Evolutionary conservation across 2,797 vertebrate species (phyloP), one percentile per base, ranked within the genome.

Genomic region (Yasuhikotakia modesta): DNA sequence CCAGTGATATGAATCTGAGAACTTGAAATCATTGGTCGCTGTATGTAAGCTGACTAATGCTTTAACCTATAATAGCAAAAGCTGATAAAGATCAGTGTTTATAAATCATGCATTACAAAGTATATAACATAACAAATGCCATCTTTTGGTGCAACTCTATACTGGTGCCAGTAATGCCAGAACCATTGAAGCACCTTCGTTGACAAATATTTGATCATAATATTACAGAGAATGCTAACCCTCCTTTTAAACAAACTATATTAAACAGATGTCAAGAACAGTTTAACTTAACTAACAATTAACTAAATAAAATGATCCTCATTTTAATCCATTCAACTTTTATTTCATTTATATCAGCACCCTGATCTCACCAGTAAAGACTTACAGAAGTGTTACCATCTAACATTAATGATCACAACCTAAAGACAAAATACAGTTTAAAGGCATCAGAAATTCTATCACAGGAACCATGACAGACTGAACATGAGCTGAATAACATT

Each of bases 1-100:
- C 90, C 91, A 91, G 81, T 57, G 46, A 82, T 82, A 73, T 90
- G 85, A 83, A 86, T 87, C 87, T 87, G 87, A 77, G 86, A 79
- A 73, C 84, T 83, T 86, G 82, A 69, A 61, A 48, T 79, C 52
- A 65, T 73, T 80, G 70, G 45, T 35, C 70, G 76, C 35, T 21
- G 24, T 60, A 67, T 27, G 30, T 57, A 43, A 57, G 69, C 79
- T 67, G 61, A 53, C 60, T 58, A 27, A 50, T 76, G 73, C 19
- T 64, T 73, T 21, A n/a, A 64, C n/a, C 5, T 81, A 39, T 63
- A 63, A 69, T 64, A 79, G 73, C 72, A 66, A 61, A 10, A 52
- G n/a, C 7, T 43, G 32, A 35, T 22, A n/a, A 66, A 52, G 5
- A 53, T 65, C 48, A 65, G 27, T n/a, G n/a, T n/a, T n/a, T n/a